Percentiles rank a stretch among this genome's conserved stretches.
Evolutionary conservation across 2,797 vertebrate species (phyloP).

Genomic region (Limnodromus scolopaceus): DNA sequence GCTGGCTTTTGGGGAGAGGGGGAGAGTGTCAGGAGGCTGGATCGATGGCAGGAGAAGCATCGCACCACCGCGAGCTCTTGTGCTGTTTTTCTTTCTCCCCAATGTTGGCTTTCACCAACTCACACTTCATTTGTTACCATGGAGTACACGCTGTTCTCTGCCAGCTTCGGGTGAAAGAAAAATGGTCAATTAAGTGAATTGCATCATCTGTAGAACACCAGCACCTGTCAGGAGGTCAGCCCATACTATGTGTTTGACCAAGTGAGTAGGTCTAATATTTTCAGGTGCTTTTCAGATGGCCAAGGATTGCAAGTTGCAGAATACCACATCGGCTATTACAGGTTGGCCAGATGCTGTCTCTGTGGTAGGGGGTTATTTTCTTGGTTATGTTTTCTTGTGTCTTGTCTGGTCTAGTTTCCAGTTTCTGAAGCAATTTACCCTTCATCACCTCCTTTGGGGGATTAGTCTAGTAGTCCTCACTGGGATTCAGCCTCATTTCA

Average conservation of each 20-base stretch:
- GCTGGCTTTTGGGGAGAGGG: not conserved
- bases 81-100: fast-evolving
- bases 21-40: not conserved
- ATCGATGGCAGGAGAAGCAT: not conserved
- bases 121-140: not conserved
- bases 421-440: not conserved
- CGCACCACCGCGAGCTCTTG: fast-evolving
- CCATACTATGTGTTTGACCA: not conserved
- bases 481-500: not conserved
- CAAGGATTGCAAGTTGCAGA: not conserved
- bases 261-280: not conserved
- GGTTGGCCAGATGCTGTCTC: not conserved
- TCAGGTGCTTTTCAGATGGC: not conserved
- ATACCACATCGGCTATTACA: not conserved
- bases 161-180: not conserved
- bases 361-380: not conserved
- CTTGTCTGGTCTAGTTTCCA: not conserved
- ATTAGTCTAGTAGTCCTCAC: not conserved
- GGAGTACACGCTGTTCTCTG: not conserved
- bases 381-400: not conserved
- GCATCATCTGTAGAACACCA: not conserved
- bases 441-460: not conserved
- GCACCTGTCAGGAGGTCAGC: not conserved
- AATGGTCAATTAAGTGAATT: not conserved
- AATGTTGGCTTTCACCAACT: not conserved